Base-by-base conservation (phyloP, 2,888 invertebrate genomes). In the Eledone cirrhosa region DNA sequence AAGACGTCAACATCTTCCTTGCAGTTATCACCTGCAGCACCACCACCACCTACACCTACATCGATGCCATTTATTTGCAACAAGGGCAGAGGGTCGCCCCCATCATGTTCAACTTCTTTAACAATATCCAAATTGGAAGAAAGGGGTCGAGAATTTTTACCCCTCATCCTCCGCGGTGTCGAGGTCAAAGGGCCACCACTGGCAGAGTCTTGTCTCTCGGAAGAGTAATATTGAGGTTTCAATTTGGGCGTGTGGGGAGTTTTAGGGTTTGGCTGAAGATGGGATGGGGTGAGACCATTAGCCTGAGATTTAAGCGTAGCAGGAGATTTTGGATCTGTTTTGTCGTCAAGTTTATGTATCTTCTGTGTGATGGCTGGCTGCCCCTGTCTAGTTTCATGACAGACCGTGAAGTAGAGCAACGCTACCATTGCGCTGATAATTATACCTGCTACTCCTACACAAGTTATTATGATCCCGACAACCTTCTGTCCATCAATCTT, bases 391-490 rank as follows among this genome's bases (percentile, higher is more conserved):
- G 67, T 19, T 14, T 29, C 33, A 7, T 72, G 72, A 8, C 83
- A 87, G 80, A 82, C 63, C 13, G 81, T 81, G 77, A 87, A 83
- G 80, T 85, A 88, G 65, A 86, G 80, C 22, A 82, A 79, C 80
- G 87, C 86, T 31, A 87, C 85, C 3, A 86, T 72, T 7, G 86
- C 84, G 77, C 87, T 87, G n/a, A 87, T 80, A 5, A 83, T 77
- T 72, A 86, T 79, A 72, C 83, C 82, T 11, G 81, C 79, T 22
- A 86, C 41, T 67, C 87, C 86, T 24, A 84, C 84, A 41, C 83
- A 83, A n/a, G 85, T 87, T 8, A 88, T 80, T 69, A 87, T 86
- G 65, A 88, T 87, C 14, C 88, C 88, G n/a, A 88, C 85, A 13
- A 86, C 84, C 77, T 81, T 81, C 79, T 87, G 87, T 47, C 87